These are phyloP conservation scores for Sus cebifrons DNA, from an alignment of 2,797 vertebrate species.

Conservation along the genomic window DNA sequence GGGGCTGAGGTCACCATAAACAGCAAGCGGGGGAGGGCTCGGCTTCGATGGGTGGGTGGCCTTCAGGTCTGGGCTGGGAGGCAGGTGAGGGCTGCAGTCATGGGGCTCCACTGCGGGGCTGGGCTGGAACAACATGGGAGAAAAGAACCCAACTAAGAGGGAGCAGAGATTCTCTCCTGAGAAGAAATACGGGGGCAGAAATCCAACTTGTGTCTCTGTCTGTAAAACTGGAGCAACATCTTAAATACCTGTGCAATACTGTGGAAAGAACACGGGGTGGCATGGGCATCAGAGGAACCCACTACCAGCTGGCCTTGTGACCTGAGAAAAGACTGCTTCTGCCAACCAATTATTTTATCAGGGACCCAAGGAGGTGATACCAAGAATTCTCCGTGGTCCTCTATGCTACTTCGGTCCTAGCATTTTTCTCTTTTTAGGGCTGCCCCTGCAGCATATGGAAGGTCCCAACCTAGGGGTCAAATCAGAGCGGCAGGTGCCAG, in stretches of 20 bases:
- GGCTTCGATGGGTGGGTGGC: not conserved
- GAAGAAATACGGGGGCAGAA: not conserved
- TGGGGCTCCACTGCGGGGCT: not conserved
- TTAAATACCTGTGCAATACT: not conserved
- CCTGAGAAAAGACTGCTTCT: not conserved
- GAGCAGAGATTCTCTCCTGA: not conserved
- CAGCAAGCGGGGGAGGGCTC: not conserved
- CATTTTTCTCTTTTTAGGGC: too few relatives aligned
- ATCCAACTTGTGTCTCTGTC: not conserved
- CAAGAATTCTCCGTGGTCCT: fast-evolving
- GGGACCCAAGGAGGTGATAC: not conserved
- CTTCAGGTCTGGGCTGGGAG: fast-evolving
- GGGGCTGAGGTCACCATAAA: not conserved
- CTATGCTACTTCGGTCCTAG: fast-evolving
- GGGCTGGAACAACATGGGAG: fast-evolving
- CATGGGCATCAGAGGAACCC: fast-evolving
- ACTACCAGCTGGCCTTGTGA: not conserved
- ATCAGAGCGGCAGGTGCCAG: too few relatives aligned
- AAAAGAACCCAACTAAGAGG: not conserved
- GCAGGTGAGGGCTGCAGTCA: fast-evolving
- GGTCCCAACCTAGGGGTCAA: too few relatives aligned
- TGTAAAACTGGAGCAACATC: not conserved
- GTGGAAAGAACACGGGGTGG: not conserved
- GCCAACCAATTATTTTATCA: not conserved
- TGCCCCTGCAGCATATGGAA: too few relatives aligned